Evolutionary conservation across 1,140 invertebrate genomes (phyloP).

Genomic region (Dermatophagoides farinae): DNA sequence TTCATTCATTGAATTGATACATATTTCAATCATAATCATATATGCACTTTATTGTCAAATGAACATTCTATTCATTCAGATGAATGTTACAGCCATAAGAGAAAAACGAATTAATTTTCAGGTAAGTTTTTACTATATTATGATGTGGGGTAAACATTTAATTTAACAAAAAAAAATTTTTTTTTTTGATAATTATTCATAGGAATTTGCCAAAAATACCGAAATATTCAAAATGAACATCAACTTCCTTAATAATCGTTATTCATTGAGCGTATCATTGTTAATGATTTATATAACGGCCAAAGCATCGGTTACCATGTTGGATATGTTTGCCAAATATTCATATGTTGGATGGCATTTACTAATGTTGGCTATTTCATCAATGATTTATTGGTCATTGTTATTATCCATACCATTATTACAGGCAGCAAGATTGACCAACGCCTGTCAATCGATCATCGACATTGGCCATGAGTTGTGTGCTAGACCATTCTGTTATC

Average conservation of each 20-base stretch:
- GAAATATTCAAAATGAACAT: slow-evolving; percentile 16
- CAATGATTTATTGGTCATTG: slow-evolving; percentile 8
- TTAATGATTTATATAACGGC: slow-evolving; percentile 10
- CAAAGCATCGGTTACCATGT: background rate
- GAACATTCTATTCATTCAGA: slow-evolving; percentile 15
- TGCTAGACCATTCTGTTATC: slow-evolving; percentile 52
- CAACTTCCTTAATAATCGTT: slow-evolving; percentile 16
- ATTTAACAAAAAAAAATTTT: background rate
- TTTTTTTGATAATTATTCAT: background rate
- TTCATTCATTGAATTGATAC: slow-evolving; percentile 13
- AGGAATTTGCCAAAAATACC: slow-evolving; percentile 16
- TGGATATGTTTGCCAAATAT: background rate
- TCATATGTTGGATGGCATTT: background rate
- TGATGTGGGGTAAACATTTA: background rate
- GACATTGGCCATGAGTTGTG: slow-evolving; percentile 50
- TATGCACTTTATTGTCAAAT: slow-evolving; percentile 18
- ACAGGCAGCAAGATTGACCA: slow-evolving; percentile 53
- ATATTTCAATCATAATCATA: slow-evolving; percentile 14
- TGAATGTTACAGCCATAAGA: slow-evolving; percentile 11
- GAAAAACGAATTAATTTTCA: slow-evolving; percentile 15
- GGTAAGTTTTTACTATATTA: background rate
- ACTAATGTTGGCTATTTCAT: background rate
- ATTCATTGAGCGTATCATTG: slow-evolving; percentile 15
- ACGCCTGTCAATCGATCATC: slow-evolving; percentile 43
- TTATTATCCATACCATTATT: slow-evolving; percentile 19